Evolutionary conservation across 1,140 invertebrate species (phyloP).

Genomic region (Phthorimaea operculella): DNA sequence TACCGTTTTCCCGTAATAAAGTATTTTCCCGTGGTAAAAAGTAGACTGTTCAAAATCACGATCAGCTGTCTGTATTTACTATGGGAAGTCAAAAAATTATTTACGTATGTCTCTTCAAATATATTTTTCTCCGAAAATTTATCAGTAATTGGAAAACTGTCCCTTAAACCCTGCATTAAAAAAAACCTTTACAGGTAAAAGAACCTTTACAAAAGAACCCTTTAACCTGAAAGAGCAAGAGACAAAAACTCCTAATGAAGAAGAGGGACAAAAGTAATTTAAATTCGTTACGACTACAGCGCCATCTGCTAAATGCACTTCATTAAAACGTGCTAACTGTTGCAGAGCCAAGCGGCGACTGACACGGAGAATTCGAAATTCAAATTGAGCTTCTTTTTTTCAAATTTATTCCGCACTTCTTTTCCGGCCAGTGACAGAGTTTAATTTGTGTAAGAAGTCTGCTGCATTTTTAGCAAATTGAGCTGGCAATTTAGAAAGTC

Average conservation of each 20-base stretch:
- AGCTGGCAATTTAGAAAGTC: no score
- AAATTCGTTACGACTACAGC: conserved; percentile 33
- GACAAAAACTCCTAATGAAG: conserved; percentile 29
- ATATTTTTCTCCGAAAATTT: no score
- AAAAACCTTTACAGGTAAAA: no score
- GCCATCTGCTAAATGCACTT: conserved; percentile 48
- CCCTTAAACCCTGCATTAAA: no score
- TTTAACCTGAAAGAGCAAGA: background rate
- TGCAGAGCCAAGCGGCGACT: conserved; percentile 28
- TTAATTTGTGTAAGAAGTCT: conserved; percentile 2
- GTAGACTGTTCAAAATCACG: no score
- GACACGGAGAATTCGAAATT: conserved; percentile 38
- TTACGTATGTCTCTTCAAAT: no score
- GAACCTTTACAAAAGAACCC: background rate
- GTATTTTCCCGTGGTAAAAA: no score
- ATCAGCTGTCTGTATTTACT: no score
- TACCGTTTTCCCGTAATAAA: no score
- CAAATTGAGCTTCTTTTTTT: conserved; percentile 41
- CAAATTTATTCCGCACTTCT: conserved; percentile 31
- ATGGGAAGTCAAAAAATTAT: no score
- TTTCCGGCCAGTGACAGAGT: conserved; percentile 15
- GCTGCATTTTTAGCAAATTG: background rate
- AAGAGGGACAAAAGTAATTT: conserved; percentile 33
- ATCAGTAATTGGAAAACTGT: no score
- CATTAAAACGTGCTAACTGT: conserved; percentile 52